Evolutionary conservation across 2,888 invertebrate genomes (phyloP).

Genomic region (Melanophora roralis): DNA sequence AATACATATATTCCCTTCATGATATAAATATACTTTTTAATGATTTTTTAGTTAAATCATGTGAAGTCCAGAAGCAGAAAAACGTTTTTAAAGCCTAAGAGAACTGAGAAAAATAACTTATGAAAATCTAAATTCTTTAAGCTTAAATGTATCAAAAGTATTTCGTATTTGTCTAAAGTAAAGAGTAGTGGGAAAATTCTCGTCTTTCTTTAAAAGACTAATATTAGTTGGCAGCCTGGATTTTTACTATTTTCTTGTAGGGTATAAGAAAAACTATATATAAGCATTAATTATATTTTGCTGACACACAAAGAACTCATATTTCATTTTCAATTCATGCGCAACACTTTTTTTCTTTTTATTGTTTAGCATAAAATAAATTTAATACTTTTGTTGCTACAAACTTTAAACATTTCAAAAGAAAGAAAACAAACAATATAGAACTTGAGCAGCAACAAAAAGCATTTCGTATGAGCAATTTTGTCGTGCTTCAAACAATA

Average conservation of each 20-base stretch:
- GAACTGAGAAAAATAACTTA: no score
- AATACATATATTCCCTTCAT: no score
- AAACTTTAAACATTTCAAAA: background rate
- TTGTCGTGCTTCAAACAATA: slow-evolving; percentile 13
- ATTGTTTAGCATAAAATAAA: background rate
- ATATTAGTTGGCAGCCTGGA: no score
- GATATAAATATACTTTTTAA: no score
- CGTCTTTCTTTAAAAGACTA: no score
- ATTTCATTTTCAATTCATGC: slow-evolving; percentile 62
- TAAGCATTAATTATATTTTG: slow-evolving; percentile 38
- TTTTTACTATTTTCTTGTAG: background rate
- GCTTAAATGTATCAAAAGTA: no score
- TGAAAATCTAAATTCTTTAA: no score
- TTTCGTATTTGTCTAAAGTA: no score
- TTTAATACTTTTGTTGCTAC: slow-evolving; percentile 17
- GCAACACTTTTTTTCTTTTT: slow-evolving; percentile 35
- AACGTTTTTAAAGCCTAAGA: no score
- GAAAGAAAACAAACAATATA: slow-evolving; percentile 23
- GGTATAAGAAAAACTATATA: background rate
- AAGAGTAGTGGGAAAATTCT: no score
- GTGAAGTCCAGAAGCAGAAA: no score
- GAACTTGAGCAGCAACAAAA: slow-evolving; percentile 37
- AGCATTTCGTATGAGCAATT: slow-evolving; percentile 28
- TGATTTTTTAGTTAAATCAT: no score
- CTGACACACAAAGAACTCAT: slow-evolving; percentile 58